These are phyloP conservation scores for Limnephilus marmoratus DNA, from an alignment of 2,888 invertebrate genomes.

Conservation along the genomic window DNA sequence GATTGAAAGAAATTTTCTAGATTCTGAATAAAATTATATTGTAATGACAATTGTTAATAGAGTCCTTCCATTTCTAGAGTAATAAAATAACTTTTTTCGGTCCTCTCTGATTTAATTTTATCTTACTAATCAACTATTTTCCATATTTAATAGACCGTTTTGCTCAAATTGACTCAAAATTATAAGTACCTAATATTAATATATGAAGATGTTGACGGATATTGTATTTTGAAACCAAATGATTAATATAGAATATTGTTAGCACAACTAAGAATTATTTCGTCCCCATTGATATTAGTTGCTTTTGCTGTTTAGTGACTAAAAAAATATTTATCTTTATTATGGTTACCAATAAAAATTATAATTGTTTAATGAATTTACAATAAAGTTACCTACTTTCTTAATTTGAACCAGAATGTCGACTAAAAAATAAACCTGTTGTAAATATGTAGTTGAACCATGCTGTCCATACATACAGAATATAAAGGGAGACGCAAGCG, in stretches of 20 bases:
- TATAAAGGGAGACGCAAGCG: no score
- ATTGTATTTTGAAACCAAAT: background rate
- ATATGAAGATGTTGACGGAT: background rate
- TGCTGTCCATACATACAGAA: no score
- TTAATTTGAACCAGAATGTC: background rate
- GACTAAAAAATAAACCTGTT: background rate
- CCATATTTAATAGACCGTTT: background rate
- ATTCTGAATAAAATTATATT: background rate
- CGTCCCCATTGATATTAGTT: conserved; percentile 18
- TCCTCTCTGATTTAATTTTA: background rate
- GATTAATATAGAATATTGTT: background rate
- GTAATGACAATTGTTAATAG: background rate
- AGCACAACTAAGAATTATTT: background rate
- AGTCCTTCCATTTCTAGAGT: background rate
- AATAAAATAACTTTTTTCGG: background rate
- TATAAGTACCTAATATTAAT: background rate
- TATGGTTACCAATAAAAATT: background rate
- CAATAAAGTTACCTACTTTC: background rate
- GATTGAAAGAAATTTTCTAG: background rate
- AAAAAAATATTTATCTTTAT: background rate
- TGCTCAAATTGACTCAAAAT: background rate
- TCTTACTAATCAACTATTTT: background rate
- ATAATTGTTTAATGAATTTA: background rate
- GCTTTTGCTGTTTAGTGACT: conserved; percentile 5
- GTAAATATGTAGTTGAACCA: no score